These are phyloP conservation scores for Flexamia atlantica DNA, from an alignment of 2,888 invertebrate species.

Conservation along the genomic window DNA sequence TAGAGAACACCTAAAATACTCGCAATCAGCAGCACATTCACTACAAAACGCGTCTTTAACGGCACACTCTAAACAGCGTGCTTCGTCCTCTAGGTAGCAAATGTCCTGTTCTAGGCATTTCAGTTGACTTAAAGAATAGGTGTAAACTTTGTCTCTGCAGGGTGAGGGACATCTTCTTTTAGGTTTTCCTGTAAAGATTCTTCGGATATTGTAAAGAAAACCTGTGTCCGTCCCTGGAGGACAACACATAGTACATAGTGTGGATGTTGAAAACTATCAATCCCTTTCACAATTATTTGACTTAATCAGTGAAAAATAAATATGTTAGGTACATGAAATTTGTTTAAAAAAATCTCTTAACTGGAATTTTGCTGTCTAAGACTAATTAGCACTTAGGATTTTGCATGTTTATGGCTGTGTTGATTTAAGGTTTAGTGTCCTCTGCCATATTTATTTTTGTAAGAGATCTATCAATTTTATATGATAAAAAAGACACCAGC, in stretches of 20 bases:
- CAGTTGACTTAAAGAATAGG: background rate
- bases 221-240: background rate
- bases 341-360: background rate
- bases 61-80: background rate
- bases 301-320: too few species aligned
- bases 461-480: background rate
- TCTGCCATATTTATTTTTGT: too few species aligned
- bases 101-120: slow-evolving; percentile 1
- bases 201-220: slow-evolving; percentile 1
- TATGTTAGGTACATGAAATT: background rate
- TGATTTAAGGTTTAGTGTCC: background rate
- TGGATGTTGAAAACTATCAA: background rate
- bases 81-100: background rate
- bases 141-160: background rate
- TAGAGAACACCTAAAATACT: background rate
- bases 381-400: background rate
- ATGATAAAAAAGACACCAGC: background rate
- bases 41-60: background rate
- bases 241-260: slow-evolving; percentile 27
- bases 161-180: background rate
- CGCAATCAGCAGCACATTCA: background rate
- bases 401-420: background rate
- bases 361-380: background rate
- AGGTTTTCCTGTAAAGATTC: slow-evolving; percentile 3
- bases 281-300: too few species aligned